Conservation (phyloP, 1,140 invertebrate genomes). For the Araneus ventricosus region DNA sequence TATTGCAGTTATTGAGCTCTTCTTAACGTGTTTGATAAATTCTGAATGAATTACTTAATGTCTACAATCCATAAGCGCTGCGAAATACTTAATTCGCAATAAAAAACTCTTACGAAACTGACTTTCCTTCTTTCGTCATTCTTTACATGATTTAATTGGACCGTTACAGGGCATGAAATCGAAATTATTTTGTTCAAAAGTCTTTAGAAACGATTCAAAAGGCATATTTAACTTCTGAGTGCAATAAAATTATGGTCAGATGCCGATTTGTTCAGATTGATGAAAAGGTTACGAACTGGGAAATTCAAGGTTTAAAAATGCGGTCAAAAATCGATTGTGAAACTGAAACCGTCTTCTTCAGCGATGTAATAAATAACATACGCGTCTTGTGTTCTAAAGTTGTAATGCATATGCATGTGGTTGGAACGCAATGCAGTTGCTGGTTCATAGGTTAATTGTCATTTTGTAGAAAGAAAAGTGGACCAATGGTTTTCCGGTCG, state of each 20-base stretch:
- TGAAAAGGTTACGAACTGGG: not conserved
- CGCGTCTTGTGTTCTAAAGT: not conserved
- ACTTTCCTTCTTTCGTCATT: not conserved
- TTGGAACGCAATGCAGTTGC: not conserved
- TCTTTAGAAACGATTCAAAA: not conserved
- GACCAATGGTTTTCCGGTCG: not conserved
- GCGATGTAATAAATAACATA: not conserved
- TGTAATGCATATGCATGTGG: not conserved
- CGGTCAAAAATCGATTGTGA: conserved; percentile 10
- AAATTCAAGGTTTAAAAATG: not conserved
- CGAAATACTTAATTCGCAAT: not conserved
- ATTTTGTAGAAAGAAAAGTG: not conserved
- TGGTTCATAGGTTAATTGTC: not conserved
- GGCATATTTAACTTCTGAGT: not conserved
- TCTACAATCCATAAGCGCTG: not conserved
- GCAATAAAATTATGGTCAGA: not conserved
- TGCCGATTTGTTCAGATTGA: not conserved
- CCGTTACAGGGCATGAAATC: not conserved
- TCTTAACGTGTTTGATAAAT: not conserved
- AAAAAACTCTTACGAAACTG: not conserved
- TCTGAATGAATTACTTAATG: not conserved
- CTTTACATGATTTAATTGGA: not conserved
- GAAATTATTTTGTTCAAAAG: not conserved
- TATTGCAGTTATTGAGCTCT: not conserved
- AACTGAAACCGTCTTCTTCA: not conserved